Percentiles rank a stretch among this genome's conserved stretches.
phyloP scores from a whole-genome alignment of 2,888 invertebrate genomes.

The Apamea anceps region DNA sequence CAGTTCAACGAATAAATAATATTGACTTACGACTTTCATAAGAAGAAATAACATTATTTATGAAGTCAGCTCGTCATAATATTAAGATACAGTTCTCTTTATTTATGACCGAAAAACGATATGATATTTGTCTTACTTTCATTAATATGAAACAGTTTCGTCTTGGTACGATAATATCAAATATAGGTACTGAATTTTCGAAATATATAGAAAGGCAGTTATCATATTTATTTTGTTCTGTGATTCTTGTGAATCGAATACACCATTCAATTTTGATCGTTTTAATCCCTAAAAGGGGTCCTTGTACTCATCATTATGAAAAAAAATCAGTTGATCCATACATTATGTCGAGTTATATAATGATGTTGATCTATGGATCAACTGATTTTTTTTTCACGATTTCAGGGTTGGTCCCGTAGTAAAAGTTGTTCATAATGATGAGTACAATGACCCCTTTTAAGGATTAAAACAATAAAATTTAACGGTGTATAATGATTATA shows the following conservation, averaged over 20 bases:
- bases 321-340: too few relatives aligned
- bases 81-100: slow-evolving; percentile 53
- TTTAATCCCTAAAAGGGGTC: too few relatives aligned
- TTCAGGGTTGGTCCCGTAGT: too few relatives aligned
- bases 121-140: slow-evolving; percentile 59
- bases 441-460: too few relatives aligned
- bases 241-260: background rate
- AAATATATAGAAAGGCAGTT: background rate
- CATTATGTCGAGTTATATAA: too few relatives aligned
- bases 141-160: slow-evolving; percentile 59
- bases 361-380: too few relatives aligned
- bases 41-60: slow-evolving; percentile 47
- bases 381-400: too few relatives aligned
- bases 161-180: slow-evolving; percentile 26
- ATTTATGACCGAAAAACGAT: slow-evolving; percentile 58
- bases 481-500: too few relatives aligned
- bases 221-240: background rate
- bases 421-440: too few relatives aligned
- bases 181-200: background rate
- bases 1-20: slow-evolving; percentile 40
- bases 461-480: too few relatives aligned
- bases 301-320: too few relatives aligned
- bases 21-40: slow-evolving; percentile 42
- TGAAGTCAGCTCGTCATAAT: slow-evolving; percentile 48
- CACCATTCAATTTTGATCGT: too few relatives aligned